Evolutionary conservation across 2,113 vertebrate genomes (phyloP), one percentile per base, ranked within the genome.

Genomic region (Boulengeromyrus knoepffleri): DNA sequence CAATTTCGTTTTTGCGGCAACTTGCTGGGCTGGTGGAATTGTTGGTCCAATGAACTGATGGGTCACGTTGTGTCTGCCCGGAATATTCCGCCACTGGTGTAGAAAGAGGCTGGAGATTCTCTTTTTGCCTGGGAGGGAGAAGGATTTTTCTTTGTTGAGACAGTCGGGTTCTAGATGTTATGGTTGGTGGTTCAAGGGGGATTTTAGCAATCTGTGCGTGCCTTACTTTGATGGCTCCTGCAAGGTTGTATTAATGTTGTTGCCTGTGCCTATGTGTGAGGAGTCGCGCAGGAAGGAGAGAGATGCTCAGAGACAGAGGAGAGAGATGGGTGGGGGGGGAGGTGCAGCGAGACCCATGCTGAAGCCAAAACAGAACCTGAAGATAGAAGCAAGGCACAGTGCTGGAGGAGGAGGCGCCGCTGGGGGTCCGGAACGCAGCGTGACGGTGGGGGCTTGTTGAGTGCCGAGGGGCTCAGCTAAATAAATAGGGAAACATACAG

Each of bases 361-460:
- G 90, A 91, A 90, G 91, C 93, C 92, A 89, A 94, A 95, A 94
- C 92, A 94, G 91, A 93, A 94, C 92, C 94, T 94, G 93, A 94
- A 94, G 93, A 94, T 93, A 19, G 90, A 56, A 91, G 85, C 4
- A 36, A 70, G 88, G 92, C 91, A 91, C 89, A 17, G 91, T 91
- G 90, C 45, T 88, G 90, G 90, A 80, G 88, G 93, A 91, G 53
- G 92, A 31, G 3, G 92, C 93, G 92, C 90, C 86, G 85, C 90
- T 46, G 70, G 90, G 88, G 92, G 92, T 89, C 62, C 27, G 15
- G 39, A 27, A 77, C 53, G 1, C 42, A 58, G 84, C 4, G 56
- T 77, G 83, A 74, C 3, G 21, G 52, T 83, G 89, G 80, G 90
- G 86, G 52, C 58, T 77, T 83, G 70, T 77, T 84, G 66, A 84